Evolutionary conservation across 2,113 vertebrate genomes (phyloP).

Genomic region (Puntigrus tetrazona): DNA sequence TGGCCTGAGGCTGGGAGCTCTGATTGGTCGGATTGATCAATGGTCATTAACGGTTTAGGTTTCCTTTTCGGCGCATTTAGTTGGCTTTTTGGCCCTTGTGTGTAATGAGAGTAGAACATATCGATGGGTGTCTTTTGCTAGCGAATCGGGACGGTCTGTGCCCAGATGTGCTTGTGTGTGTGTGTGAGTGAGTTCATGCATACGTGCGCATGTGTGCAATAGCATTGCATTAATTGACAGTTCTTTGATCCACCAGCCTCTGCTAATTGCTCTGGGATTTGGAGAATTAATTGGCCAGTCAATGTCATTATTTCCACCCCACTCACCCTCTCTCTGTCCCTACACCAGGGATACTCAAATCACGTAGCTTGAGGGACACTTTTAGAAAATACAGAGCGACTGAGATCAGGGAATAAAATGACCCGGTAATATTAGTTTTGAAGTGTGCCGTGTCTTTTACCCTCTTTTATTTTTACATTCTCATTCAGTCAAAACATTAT

Average conservation of each 20-base stretch:
- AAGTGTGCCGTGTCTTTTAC: neutral
- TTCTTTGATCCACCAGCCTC: conserved; percentile 32
- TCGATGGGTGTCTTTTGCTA: conserved; percentile 5
- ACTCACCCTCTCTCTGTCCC: neutral
- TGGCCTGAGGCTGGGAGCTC: neutral
- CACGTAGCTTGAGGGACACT: neutral
- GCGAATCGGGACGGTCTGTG: neutral
- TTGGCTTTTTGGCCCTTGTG: neutral
- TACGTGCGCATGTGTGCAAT: neutral
- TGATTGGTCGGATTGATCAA: conserved; percentile 19
- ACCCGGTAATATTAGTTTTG: neutral
- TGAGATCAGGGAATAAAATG: neutral
- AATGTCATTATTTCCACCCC: conserved; percentile 34
- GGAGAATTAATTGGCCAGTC: conserved; percentile 47
- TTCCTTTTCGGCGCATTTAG: neutral
- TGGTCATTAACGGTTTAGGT: conserved; percentile 39
- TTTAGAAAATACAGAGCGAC: conserved; percentile 17
- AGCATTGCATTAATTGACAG: conserved; percentile 34
- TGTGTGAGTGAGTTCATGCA: neutral
- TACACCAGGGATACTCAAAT: neutral
- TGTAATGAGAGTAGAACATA: neutral
- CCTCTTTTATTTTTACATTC: neutral
- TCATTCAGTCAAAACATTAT: neutral
- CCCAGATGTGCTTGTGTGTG: neutral
- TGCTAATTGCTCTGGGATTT: conserved; percentile 52